Conservation (phyloP, 1,140 invertebrate genomes). For the Drosophila miranda region DNA sequence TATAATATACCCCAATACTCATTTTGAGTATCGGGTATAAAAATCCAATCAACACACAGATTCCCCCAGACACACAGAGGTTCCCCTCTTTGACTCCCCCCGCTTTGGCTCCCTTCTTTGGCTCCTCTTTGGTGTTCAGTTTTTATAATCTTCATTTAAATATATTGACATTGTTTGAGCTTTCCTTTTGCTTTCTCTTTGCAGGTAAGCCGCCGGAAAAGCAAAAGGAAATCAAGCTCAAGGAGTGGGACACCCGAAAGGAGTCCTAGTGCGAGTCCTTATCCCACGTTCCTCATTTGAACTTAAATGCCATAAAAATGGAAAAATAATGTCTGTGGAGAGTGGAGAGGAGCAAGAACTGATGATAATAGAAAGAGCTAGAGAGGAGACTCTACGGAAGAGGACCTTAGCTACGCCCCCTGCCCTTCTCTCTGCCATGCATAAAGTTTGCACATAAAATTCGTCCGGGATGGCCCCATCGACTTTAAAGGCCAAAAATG, state of each 20-base stretch:
- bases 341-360: too few relatives aligned
- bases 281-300: constrained; percentile 52
- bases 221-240: constrained; percentile 21
- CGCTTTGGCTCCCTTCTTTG: too few relatives aligned
- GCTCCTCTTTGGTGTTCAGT: constrained; percentile 14
- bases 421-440: constrained; percentile 35
- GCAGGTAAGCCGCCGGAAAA: constrained; percentile 18
- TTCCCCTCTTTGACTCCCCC: too few relatives aligned
- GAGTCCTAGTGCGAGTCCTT: constrained; percentile 13
- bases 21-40: too few relatives aligned
- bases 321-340: constrained; percentile 37
- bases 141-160: constrained; percentile 76
- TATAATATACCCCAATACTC: too few relatives aligned
- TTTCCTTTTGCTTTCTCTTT: constrained; percentile 43
- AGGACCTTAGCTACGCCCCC: too few relatives aligned
- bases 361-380: constrained; percentile 68
- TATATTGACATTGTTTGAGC: constrained; percentile 73
- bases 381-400: constrained; percentile 17
- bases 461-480: constrained; percentile 60
- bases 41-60: constrained; percentile 53
- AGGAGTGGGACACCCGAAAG: constrained; percentile 38
- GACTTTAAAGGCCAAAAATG: constrained; percentile 77
- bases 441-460: constrained; percentile 80
- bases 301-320: constrained; percentile 75
- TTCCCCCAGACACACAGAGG: constrained; percentile 9